Evolutionary conservation across 2,113 vertebrate species (phyloP).

Genomic region (Patagioenas fasciata): DNA sequence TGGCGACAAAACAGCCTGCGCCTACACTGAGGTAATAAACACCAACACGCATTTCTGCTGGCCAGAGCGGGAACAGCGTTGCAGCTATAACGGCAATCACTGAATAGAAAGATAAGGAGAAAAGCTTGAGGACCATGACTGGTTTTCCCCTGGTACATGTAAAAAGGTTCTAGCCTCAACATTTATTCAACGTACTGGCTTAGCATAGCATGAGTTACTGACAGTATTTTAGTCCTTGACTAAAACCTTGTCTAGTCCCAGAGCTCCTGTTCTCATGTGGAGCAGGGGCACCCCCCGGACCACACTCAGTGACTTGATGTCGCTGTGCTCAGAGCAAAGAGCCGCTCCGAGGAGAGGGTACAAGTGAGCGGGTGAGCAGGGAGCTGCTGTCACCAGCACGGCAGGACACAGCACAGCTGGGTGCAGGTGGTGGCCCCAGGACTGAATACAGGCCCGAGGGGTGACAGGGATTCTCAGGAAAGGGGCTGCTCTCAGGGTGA

Average conservation of each 20-base stretch:
- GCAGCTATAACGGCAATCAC: slow-evolving; percentile 98
- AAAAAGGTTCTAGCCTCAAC: neutral
- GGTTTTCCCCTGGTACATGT: neutral
- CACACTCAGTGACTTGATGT: accelerated
- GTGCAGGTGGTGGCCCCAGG: neutral
- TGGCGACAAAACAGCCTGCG: slow-evolving; percentile 97
- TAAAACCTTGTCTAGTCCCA: neutral
- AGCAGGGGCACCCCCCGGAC: neutral
- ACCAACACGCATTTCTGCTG: slow-evolving; percentile 97
- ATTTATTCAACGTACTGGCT: neutral
- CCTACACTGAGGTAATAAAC: slow-evolving; percentile 98
- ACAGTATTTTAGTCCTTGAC: neutral
- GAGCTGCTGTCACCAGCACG: neutral
- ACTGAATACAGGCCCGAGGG: no score
- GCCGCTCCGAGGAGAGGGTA: neutral
- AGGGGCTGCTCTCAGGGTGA: neutral
- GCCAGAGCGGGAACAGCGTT: slow-evolving; percentile 97
- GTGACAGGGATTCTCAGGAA: accelerated
- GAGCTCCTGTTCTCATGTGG: neutral
- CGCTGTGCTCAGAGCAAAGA: neutral
- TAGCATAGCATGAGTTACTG: neutral
- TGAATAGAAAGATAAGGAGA: slow-evolving; percentile 33
- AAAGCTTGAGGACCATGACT: neutral
- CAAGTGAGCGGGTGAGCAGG: neutral
- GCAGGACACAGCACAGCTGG: neutral